A percentile compares a stretch with the other conserved stretches of the same genome.
Evolutionary conservation across 2,797 vertebrate genomes (phyloP).

Genomic region (Poecilia wingei): DNA sequence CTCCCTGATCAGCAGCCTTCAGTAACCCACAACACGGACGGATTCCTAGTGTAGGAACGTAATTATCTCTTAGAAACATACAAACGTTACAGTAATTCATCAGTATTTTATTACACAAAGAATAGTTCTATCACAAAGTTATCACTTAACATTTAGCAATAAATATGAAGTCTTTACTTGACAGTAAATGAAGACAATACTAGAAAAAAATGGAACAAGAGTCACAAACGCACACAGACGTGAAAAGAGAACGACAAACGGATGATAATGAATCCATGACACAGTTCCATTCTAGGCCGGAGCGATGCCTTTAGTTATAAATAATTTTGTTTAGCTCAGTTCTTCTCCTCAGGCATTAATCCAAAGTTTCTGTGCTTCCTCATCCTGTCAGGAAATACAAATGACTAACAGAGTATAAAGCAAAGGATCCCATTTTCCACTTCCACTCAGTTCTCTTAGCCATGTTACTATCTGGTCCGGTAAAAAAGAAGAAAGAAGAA

Average conservation of each 20-base stretch:
- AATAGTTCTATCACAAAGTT: slow-evolving; percentile 82
- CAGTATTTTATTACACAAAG: slow-evolving; percentile 84
- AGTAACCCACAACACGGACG: slow-evolving; percentile 4
- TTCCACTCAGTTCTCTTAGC: slow-evolving; percentile 41
- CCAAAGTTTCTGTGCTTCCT: slow-evolving; percentile 63
- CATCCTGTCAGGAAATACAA: slow-evolving; percentile 40
- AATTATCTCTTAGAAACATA: slow-evolving; percentile 27
- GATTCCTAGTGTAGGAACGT: not conserved
- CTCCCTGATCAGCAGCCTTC: not conserved
- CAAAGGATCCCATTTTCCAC: slow-evolving; percentile 41
- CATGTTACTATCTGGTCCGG: slow-evolving; percentile 52
- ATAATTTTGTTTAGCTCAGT: slow-evolving; percentile 50
- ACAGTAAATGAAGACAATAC: slow-evolving; percentile 69
- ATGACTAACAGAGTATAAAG: slow-evolving; percentile 48
- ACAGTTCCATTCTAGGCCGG: slow-evolving; percentile 48
- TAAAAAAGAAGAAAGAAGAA: slow-evolving; percentile 36
- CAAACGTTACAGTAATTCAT: slow-evolving; percentile 65
- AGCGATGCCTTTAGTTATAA: slow-evolving; percentile 51
- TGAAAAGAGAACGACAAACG: slow-evolving; percentile 63
- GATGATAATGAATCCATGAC: slow-evolving; percentile 59
- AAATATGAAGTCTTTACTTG: slow-evolving; percentile 78
- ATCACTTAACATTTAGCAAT: slow-evolving; percentile 82
- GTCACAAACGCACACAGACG: slow-evolving; percentile 46
- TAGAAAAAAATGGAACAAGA: slow-evolving; percentile 39
- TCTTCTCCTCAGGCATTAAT: slow-evolving; percentile 42